Evolutionary conservation across 2,113 vertebrate genomes (phyloP), one percentile per base, ranked within the genome.

Genomic region (Pipa parva): DNA sequence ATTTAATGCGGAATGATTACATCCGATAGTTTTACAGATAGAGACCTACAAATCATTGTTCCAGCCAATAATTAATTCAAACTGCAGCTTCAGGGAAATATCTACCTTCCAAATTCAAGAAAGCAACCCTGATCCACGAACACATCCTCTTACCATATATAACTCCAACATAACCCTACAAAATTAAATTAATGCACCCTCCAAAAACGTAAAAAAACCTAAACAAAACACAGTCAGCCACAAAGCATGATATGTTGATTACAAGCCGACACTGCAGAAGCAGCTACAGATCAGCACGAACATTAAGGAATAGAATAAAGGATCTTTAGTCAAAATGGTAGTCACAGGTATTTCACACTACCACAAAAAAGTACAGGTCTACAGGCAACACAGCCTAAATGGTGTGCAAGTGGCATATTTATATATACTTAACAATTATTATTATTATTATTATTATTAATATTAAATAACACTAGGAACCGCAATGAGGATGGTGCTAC

Each of bases 211-310:
- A 51, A 74, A 63, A 29, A 69, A 51, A 24, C 37, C n/a, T n/a
- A n/a, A 28, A 59, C 42, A 74, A 70, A 67, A 51, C 0, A 56
- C 49, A 54, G 72, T 77, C 76, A 54, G 72, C 77, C 76, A 78
- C 71, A 63, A 72, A 55, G 81, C 83, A 73, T 69, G 78, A 77
- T 69, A 83, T 79, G 79, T 81, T 60, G 70, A 12, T 74, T 62
- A 21, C 75, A 71, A 76, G 72, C 77, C 74, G 71, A 75, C 65
- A 69, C 72, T 63, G 81, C 78, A 69, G 75, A 18, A 50, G 79
- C 63, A 63, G 74, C 72, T 80, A 78, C 74, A 36, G 74, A 61
- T 56, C 61, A 76, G 22, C 25, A 2, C 50, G 11, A 26, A 27
- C 24, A 25, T n/a, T n/a, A 12, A 26, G 76, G 76, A 71, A 77